phyloP scores from a whole-genome alignment of 2,797 vertebrate species.

The Champsocephalus esox region DNA sequence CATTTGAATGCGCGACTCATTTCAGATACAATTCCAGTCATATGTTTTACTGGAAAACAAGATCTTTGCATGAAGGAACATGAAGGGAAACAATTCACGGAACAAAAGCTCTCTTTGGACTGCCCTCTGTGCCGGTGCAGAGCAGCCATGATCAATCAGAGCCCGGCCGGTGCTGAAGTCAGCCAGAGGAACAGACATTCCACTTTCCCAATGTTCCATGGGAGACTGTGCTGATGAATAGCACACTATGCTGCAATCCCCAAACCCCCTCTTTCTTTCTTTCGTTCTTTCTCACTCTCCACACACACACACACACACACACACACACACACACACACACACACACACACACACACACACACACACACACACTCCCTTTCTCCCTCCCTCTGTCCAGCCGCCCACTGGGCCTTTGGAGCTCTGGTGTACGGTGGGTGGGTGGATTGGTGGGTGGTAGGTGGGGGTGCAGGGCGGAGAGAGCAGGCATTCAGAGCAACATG shows the following conservation, averaged over 20 bases:
- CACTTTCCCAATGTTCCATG: slow-evolving; percentile 85
- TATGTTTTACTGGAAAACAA: slow-evolving; percentile 20
- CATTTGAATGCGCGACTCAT: not conserved
- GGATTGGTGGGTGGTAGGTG: slow-evolving; percentile 71
- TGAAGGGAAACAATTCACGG: slow-evolving; percentile 9
- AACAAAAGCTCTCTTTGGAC: slow-evolving; percentile 35
- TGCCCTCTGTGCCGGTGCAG: slow-evolving; percentile 51
- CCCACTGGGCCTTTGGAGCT: slow-evolving; percentile 80
- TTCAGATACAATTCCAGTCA: slow-evolving; percentile 1
- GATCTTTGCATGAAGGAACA: not conserved
- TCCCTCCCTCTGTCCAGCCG: slow-evolving; percentile 64
- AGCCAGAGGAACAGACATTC: slow-evolving; percentile 84
- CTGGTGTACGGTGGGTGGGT: slow-evolving; percentile 78
- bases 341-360: slow-evolving; percentile 41
- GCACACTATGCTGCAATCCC: slow-evolving; percentile 81
- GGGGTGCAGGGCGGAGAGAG: slow-evolving; percentile 71
- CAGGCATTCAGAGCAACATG: slow-evolving; percentile 84
- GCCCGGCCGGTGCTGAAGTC: slow-evolving; percentile 73
- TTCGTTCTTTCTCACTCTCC: slow-evolving; percentile 54
- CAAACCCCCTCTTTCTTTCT: slow-evolving; percentile 37
- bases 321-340: slow-evolving; percentile 59
- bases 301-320: slow-evolving; percentile 44
- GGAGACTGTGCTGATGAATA: slow-evolving; percentile 83
- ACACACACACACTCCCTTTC: slow-evolving; percentile 30
- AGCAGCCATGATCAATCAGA: slow-evolving; percentile 79